Evolutionary conservation across 2,797 vertebrate species (phyloP).

Genomic region (Enteromius mattozi): DNA sequence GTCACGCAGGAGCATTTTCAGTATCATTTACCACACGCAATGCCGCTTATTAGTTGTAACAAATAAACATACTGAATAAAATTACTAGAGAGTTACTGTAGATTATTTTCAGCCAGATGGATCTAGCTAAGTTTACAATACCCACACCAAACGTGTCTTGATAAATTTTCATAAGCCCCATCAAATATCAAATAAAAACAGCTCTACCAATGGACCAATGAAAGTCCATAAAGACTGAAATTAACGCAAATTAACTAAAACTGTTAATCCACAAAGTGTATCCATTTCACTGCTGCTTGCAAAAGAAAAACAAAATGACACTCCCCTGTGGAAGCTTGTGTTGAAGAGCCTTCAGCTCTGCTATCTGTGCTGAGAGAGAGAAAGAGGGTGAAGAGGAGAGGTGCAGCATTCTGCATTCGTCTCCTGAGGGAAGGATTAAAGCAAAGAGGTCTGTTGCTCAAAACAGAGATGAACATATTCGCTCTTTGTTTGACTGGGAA

Average conservation of each 20-base stretch:
- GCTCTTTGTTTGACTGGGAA: conserved; percentile 29
- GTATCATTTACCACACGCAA: conserved; percentile 20
- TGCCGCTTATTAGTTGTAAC: conserved; percentile 7
- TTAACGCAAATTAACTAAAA: not conserved
- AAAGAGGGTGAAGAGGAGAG: conserved; percentile 21
- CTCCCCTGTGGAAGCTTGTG: conserved; percentile 19
- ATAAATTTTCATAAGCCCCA: not conserved
- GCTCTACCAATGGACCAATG: not conserved
- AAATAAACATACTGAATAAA: conserved; percentile 31
- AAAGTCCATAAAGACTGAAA: not conserved
- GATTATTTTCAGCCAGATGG: not conserved
- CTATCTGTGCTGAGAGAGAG: conserved; percentile 27
- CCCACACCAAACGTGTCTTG: not conserved
- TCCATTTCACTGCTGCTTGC: conserved; percentile 7
- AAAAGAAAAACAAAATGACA: conserved; percentile 13
- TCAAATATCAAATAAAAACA: conserved; percentile 19
- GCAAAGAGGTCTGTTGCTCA: conserved; percentile 38
- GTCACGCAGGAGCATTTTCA: conserved; percentile 19
- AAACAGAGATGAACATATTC: conserved; percentile 43
- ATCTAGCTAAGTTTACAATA: not conserved
- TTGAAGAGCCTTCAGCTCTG: conserved; percentile 36
- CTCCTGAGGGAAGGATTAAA: conserved; percentile 46
- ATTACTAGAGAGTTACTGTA: not conserved
- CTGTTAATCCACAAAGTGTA: conserved; percentile 12
- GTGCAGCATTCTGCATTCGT: conserved; percentile 17